These are phyloP conservation scores for Zapornia atra DNA, from an alignment of 2,113 vertebrate genomes.

Conservation along the genomic window DNA sequence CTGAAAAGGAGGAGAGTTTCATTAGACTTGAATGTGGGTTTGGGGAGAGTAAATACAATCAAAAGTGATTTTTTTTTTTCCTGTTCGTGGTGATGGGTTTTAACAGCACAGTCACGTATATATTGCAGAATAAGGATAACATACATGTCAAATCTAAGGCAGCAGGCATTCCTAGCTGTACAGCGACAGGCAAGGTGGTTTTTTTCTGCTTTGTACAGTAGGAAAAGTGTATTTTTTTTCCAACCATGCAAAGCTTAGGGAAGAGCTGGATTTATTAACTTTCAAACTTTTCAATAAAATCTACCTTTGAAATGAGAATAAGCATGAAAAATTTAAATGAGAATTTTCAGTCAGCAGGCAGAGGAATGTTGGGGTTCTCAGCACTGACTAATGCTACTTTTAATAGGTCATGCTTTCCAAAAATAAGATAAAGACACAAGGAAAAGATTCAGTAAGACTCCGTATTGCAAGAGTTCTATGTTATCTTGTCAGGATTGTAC, in stretches of 20 bases:
- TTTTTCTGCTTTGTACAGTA: neutral
- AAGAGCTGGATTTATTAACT: neutral
- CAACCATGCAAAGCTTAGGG: neutral
- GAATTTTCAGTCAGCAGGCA: neutral
- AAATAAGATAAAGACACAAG: neutral
- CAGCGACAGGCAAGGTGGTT: neutral
- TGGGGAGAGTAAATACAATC: neutral
- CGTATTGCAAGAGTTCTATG: neutral
- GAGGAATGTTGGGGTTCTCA: neutral
- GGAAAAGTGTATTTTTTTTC: neutral
- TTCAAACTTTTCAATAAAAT: neutral
- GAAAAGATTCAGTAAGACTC: neutral
- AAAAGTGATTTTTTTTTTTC: neutral
- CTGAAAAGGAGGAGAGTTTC: neutral
- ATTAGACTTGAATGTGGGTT: neutral
- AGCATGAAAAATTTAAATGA: neutral
- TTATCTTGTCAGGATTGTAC: neutral
- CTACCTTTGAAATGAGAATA: neutral
- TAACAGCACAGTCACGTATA: neutral
- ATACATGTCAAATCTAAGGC: neutral
- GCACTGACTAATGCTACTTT: neutral
- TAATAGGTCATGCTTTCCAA: neutral
- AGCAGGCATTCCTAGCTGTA: neutral
- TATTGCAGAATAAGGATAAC: neutral
- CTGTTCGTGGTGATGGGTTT: neutral